These are phyloP conservation scores for Ferdinandea cuprea DNA, from an alignment of 2,888 invertebrate genomes.

Conservation along the genomic window DNA sequence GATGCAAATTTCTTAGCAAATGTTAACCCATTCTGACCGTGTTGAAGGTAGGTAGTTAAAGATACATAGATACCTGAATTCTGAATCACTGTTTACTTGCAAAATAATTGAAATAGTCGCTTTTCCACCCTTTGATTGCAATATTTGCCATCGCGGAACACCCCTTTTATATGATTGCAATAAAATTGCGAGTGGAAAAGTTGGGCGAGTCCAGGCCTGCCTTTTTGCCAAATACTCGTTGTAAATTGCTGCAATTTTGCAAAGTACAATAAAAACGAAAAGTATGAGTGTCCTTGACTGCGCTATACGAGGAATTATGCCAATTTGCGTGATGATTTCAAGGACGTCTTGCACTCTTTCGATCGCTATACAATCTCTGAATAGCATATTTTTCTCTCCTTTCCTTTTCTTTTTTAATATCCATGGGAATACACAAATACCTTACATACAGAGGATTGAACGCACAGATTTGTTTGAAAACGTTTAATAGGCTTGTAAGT, in stretches of 20 bases:
- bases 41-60: background rate
- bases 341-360: constrained; percentile 39
- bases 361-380: background rate
- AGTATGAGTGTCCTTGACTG: constrained; percentile 50
- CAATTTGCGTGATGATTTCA: constrained; percentile 53
- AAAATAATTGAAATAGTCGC: constrained; percentile 66
- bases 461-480: background rate
- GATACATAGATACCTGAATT: constrained; percentile 1
- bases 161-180: constrained; percentile 72
- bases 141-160: constrained; percentile 60
- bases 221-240: constrained; percentile 47
- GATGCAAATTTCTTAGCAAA: constrained; percentile 61
- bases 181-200: constrained; percentile 43
- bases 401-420: background rate
- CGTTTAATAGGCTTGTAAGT: constrained; percentile 17
- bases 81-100: constrained; percentile 56
- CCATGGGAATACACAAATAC: background rate
- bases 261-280: constrained; percentile 42
- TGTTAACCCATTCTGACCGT: background rate
- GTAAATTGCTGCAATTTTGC: constrained; percentile 48
- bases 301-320: constrained; percentile 21
- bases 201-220: constrained; percentile 46
- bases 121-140: constrained; percentile 66
- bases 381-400: background rate
- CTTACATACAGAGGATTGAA: background rate